Evolutionary conservation across 2,113 vertebrate species (phyloP), one percentile per base, ranked within the genome.

Genomic region (Panthera leo): DNA sequence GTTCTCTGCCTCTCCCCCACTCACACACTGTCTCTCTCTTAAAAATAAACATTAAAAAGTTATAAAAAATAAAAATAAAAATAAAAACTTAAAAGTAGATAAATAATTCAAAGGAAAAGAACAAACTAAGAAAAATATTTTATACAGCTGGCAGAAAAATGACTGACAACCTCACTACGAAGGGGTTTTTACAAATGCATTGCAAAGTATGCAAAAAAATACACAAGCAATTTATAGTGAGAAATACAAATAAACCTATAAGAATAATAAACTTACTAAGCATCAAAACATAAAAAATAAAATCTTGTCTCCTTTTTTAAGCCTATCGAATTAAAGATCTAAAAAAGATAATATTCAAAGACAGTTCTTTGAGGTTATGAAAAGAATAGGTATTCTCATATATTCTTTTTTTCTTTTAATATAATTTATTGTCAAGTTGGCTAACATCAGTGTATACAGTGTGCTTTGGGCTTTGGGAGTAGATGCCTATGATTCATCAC

Each of bases 141-240:
- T 71, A 91, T 85, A 12, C 6, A 65, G 34, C 36, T 94, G 42
- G 21, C 53, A 82, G 61, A 85, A 85, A 96, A 93, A 95, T 45
- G 48, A 86, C 68, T 86, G 29, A 83, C 48, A 88, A 45, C 51
- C 58, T 70, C 13, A 51, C 36, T 65, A 70, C 7, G 61, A 91
- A 88, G 14, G 6, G 27, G 8, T 9, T 70, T 92, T 93, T 70
- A 93, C 16, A 55, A 87, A 67, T 67, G 65, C 55, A 65, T 87
- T 82, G 68, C 65, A 92, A 91, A 76, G 27, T 53, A 42, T n/a
- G 53, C 71, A 95, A 82, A 82, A 63, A 79, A 87, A 94, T 42
- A 93, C 79, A 61, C 83, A 78, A 29, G 11, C 27, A 89, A 61
- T 79, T 53, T 45, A 78, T 58, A 93, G 19, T 65, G 14, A 88